Conservation (phyloP, 2,888 invertebrate genomes). For the Bombylius major region DNA sequence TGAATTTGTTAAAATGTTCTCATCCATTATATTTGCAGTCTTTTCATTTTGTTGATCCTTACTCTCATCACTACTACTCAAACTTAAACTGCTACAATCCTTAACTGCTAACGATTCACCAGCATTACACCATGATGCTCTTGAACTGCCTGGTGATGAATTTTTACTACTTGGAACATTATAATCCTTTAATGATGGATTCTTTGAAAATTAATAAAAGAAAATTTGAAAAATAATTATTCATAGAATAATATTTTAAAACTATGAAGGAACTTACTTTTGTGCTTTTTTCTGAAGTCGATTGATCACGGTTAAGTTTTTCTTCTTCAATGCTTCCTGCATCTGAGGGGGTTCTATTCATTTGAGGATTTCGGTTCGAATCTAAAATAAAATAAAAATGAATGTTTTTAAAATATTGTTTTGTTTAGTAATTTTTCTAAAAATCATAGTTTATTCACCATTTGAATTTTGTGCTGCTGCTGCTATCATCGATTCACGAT, state of each 20-base stretch:
- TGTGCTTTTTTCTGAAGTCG: constrained; percentile 39
- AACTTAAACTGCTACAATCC: constrained; percentile 42
- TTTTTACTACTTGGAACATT: constrained; percentile 24
- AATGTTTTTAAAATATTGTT: too few relatives aligned
- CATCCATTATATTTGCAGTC: constrained; percentile 1
- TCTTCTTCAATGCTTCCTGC: constrained; percentile 49
- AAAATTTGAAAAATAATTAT: background rate
- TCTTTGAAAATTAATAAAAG: constrained; percentile 6
- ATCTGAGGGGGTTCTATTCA: constrained; percentile 24
- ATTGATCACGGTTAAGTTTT: constrained; percentile 52
- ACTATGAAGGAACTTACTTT: constrained; percentile 20
- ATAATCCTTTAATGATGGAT: constrained; percentile 17
- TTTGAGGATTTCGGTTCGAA: constrained; percentile 10
- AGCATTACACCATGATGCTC: constrained; percentile 38
- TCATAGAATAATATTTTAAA: background rate
- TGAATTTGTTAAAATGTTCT: constrained; percentile 12
- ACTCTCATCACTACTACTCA: constrained; percentile 43
- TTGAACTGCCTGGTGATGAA: constrained; percentile 28
- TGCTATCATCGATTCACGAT: constrained; percentile 21
- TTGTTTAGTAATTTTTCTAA: too few relatives aligned
- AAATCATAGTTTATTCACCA: background rate
- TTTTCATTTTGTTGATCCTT: constrained; percentile 20
- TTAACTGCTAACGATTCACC: constrained; percentile 51
- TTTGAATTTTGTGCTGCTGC: background rate
- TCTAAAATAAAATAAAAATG: constrained; percentile 6